Percentiles rank a stretch among this genome's conserved stretches.
Evolutionary conservation across 1,140 invertebrate genomes (phyloP).

Genomic region (Pseudomyrmex concolor): DNA sequence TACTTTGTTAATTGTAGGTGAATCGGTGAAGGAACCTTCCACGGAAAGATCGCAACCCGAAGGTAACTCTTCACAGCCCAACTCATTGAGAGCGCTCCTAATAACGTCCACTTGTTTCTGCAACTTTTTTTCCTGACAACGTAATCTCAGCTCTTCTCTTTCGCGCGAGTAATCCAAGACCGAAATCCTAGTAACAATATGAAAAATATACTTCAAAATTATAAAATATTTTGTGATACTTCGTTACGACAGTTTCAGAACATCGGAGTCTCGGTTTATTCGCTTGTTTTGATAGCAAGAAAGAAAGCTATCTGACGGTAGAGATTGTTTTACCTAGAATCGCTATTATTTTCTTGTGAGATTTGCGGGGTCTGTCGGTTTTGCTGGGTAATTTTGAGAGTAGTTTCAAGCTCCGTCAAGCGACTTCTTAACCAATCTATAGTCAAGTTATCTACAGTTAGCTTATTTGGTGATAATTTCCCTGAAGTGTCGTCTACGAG

Average conservation of each 20-base stretch:
- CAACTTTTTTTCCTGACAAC: constrained; percentile 92
- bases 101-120: constrained; percentile 93
- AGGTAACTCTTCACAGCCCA: constrained; percentile 94
- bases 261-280: too few relatives aligned
- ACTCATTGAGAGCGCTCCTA: constrained; percentile 91
- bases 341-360: constrained; percentile 78
- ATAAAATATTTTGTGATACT: background rate
- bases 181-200: constrained; percentile 65
- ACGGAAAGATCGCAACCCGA: constrained; percentile 91
- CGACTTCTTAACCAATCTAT: constrained; percentile 93
- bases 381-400: constrained; percentile 80
- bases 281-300: background rate
- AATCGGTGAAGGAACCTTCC: constrained; percentile 85
- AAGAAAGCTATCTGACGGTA: background rate
- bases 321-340: constrained; percentile 74
- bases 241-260: too few relatives aligned
- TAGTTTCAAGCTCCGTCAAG: constrained; percentile 90
- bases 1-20: constrained; percentile 79
- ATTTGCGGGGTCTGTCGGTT: constrained; percentile 79
- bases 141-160: constrained; percentile 87
- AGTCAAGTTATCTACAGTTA: constrained; percentile 96
- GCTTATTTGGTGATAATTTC: constrained; percentile 91
- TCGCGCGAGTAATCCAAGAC: constrained; percentile 82
- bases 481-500: constrained; percentile 93
- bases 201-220: constrained; percentile 9